Base-by-base conservation (phyloP, 2,797 vertebrate species). In the Zalophus californianus region DNA sequence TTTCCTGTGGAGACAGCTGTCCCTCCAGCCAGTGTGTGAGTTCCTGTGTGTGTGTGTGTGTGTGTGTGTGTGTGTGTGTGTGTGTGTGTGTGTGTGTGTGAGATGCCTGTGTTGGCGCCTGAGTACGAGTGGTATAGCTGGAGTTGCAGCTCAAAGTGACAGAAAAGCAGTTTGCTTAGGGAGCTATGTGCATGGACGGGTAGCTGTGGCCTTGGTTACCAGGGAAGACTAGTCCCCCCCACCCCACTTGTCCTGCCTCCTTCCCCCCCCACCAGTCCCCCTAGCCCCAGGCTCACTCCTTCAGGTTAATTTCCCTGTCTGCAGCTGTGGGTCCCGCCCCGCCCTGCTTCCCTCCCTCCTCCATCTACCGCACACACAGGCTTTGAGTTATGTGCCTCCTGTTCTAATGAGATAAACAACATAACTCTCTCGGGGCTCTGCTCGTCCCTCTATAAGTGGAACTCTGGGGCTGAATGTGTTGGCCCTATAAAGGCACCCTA, bases 351-450 rank as follows among this genome's bases (percentile, higher is more conserved):
- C 60, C 23, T 27, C 35, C 83, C 73, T 97, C 96, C 96, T 98
- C 92, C 90, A 20, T 66, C 32, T 2, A 89, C 96, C 97, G 97
- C 97, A 97, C 98, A 98, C 96, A 0, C 88, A 70, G 52, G 58
- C 98, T 98, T 95, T 99, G 98, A 98, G 97, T 99, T 98, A 98
- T 98, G 97, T 91, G 97, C 98, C 96, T 98, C 97, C 98, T 98
- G 97, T 98, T 98, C 98, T 98, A 98, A 98, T 98, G 98, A 99
- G 98, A 99, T 98, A 99, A 99, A 99, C 98, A 99, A 98, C 98
- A 97, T 98, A 98, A 98, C 96, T 99, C 98, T 98, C 94, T 86
- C 4, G 90, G 98, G 98, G 96, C 98, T 98, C 97, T 97, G 97
- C 96, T 98, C 96, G 97, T 98, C 98, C 86, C 93, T 98, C 96